These are phyloP conservation scores for Clinocottus analis DNA, from an alignment of 2,113 vertebrate genomes.

Conservation along the genomic window DNA sequence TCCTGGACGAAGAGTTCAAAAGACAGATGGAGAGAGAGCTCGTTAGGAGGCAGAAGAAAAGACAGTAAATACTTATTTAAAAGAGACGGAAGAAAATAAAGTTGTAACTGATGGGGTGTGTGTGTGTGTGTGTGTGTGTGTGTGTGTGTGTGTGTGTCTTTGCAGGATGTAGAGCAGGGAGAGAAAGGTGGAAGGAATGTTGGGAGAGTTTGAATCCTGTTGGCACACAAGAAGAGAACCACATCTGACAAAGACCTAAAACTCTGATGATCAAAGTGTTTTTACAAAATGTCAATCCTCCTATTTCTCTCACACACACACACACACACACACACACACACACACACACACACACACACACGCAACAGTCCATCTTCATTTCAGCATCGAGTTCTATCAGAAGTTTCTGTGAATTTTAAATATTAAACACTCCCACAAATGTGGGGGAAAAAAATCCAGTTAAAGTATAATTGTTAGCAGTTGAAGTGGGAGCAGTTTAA, in stretches of 20 bases:
- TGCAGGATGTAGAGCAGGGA: constrained; percentile 46
- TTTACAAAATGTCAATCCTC: constrained; percentile 54
- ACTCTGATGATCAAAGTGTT: constrained; percentile 49
- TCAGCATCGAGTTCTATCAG: constrained; percentile 35
- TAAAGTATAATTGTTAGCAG: constrained; percentile 68
- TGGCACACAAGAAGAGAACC: constrained; percentile 71
- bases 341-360: constrained; percentile 6
- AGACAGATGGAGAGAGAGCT: constrained; percentile 60
- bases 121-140: constrained; percentile 28
- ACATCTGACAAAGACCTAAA: constrained; percentile 50
- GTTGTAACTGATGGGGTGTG: constrained; percentile 21
- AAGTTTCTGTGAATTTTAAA: constrained; percentile 24
- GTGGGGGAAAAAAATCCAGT: constrained; percentile 56
- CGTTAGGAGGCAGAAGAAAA: constrained; percentile 59
- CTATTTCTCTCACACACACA: constrained; percentile 10
- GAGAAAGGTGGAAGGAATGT: constrained; percentile 62
- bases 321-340: constrained; percentile 25
- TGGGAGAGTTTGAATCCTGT: constrained; percentile 74
- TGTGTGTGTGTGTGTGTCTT: constrained; percentile 21
- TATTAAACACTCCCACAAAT: constrained; percentile 46
- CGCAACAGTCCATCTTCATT: constrained; percentile 51
- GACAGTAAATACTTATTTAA: constrained; percentile 63
- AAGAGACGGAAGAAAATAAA: constrained; percentile 64
- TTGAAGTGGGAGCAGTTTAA: constrained; percentile 63
- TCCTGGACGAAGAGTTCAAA: constrained; percentile 56